Conservation (phyloP, 2,888 invertebrate species). For the Diadegma fenestrale region DNA sequence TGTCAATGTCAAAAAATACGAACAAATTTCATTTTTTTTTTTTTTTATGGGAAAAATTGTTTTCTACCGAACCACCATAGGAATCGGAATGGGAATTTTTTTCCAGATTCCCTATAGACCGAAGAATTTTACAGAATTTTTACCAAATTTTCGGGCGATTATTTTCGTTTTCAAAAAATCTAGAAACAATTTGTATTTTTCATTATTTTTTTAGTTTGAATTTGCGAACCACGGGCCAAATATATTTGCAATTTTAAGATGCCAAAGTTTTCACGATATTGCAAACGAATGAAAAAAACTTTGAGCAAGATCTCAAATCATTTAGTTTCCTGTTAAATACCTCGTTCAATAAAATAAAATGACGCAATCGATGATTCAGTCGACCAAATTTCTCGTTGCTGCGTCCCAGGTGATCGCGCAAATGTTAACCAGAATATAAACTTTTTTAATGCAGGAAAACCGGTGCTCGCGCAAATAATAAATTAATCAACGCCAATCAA, state of each 20-base stretch:
- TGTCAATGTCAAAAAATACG: too few species aligned
- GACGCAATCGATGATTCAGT: slow-evolving; percentile 1
- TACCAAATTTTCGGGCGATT: background rate
- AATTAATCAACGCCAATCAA: background rate
- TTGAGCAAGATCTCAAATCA: background rate
- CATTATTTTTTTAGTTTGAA: too few species aligned
- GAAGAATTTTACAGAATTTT: background rate
- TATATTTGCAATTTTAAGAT: background rate
- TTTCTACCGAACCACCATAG: too few species aligned
- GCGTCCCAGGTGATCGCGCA: background rate
- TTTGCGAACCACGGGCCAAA: too few species aligned
- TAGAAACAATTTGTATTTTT: background rate
- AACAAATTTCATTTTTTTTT: too few species aligned
- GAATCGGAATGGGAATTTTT: background rate
- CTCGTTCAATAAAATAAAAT: background rate
- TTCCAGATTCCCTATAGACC: background rate
- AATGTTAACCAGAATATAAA: background rate
- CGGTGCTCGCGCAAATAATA: background rate
- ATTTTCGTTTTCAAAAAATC: background rate
- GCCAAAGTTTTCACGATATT: background rate
- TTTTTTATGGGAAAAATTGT: too few species aligned
- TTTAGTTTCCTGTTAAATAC: background rate
- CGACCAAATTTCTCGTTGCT: background rate
- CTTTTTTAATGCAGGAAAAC: background rate
- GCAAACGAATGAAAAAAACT: too few species aligned